Evolutionary conservation across 2,113 vertebrate species (phyloP), one percentile per base, ranked within the genome.

Genomic region (Chaetodon trifascialis): DNA sequence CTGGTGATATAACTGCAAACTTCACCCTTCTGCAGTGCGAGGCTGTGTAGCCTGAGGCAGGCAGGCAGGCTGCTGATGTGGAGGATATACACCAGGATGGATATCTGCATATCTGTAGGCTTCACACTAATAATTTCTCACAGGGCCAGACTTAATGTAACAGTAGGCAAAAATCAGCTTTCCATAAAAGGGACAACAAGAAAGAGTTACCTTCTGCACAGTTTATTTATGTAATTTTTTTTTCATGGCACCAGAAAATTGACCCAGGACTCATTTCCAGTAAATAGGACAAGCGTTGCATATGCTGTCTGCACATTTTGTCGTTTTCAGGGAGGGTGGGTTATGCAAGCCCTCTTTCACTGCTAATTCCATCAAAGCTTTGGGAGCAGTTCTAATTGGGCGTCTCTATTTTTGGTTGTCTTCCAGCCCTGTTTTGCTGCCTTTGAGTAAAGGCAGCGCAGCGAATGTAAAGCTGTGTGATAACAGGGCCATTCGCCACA

Each of bases 301-400:
- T 91, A 92, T 88, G 92, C 82, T 91, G 83, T 93, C 83, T 92
- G 86, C 92, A 88, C 85, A 88, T 92, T 93, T 89, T 80, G 84
- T 89, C 82, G 21, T 83, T 86, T 76, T 88, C 77, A 59, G 60
- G 68, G 88, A 87, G 86, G 84, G 87, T 88, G 81, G 84, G 93
- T 94, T 94, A 94, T 52, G 93, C 90, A 94, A 93, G 88, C 86
- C 85, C 87, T 85, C 73, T 92, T 94, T 94, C 91, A 86, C 80
- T 67, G 90, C 91, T 93, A 93, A 94, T 94, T 92, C 92, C 93
- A 94, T 94, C 94, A 94, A 94, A 94, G 93, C 91, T 91, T 88
- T 88, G 89, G 91, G 91, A 93, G 87, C 85, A 91, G 55, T 89
- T 93, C 82, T 94, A 94, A 93, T 92, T 94, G 92, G 92, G 88